Evolutionary conservation across 1,140 invertebrate species (phyloP), one percentile per base, ranked within the genome.

Genomic region (Hormaphis cornu): DNA sequence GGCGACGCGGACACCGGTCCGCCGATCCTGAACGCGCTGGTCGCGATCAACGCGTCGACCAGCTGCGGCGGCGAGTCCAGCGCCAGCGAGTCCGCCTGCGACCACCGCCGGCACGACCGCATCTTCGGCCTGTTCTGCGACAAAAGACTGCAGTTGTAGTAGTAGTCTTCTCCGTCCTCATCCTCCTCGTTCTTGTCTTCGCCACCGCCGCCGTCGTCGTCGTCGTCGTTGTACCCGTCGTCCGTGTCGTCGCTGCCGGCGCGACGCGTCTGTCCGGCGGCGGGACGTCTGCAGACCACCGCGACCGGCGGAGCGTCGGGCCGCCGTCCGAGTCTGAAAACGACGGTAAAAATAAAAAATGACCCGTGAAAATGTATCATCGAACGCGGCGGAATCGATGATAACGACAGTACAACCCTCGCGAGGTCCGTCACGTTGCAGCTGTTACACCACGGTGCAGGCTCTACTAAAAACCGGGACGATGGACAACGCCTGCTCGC

Each of bases 51-150:
- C n/a, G 24, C 16, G 8, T n/a, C 69, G 70, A 69, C 35, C 1
- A 77, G 74, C 12, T 76, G 77, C 5, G 40, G 78, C 22, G 78
- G 78, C 6, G 69, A 6, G 71, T 73, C 58, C 50, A 73, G 26
- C 40, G 52, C 61, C 69, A 54, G 8, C 35, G 69, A 70, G 33
- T 74, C 70, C 46, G 74, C 66, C 37, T 73, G 71, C 69, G 75
- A 74, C 77, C 75, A 72, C 70, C 77, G 50, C 37, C 75, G 54
- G 63, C 74, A 74, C 44, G 73, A 61, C 42, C 73, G 26, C 63
- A 72, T 74, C 69, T 75, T 73, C 61, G 73, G 71, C 71, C 73
- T 26, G 72, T 75, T 72, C 71, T 69, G 70, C 24, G 53, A 20
- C 37, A 50, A 16, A 6, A 71, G 30, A 22, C 48, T 58, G 14